Conservation (phyloP, 2,797 vertebrate genomes). For the Anguilla megastoma region DNA sequence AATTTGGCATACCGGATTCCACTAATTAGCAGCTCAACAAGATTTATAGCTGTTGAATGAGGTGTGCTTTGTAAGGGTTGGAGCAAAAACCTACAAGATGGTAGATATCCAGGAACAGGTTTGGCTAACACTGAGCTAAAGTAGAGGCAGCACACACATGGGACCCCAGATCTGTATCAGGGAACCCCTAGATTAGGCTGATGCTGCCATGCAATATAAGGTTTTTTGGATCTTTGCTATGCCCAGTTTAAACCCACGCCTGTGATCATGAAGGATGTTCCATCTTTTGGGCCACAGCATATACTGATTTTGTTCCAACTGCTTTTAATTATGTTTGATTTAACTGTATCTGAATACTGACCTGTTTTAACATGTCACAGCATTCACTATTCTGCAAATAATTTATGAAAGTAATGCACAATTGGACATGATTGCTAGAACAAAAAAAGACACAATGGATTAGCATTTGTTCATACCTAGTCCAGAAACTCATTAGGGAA, state of each 20-base stretch:
- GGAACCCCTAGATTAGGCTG: not conserved
- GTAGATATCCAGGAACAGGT: too few species aligned
- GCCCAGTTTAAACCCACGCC: not conserved
- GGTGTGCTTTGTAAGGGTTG: too few species aligned
- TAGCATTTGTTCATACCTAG: too few species aligned
- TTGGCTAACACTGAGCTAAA: too few species aligned
- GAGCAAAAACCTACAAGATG: too few species aligned
- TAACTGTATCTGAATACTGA: not conserved
- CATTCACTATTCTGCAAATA: not conserved
- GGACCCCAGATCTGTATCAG: too few species aligned
- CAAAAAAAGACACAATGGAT: too few species aligned
- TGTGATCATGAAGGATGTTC: not conserved
- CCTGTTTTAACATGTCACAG: not conserved
- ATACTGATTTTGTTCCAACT: not conserved
- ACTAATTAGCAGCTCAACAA: too few species aligned
- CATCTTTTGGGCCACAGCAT: not conserved
- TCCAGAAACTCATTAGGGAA: too few species aligned
- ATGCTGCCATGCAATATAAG: not conserved
- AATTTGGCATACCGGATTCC: too few species aligned
- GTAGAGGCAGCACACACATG: too few species aligned
- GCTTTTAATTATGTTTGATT: not conserved
- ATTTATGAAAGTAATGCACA: not conserved
- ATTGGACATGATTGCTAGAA: not conserved
- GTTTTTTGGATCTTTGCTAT: not conserved
- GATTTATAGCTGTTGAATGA: too few species aligned